Evolutionary conservation across 2,113 vertebrate genomes (phyloP).

Genomic region (Eudorcas thomsonii): DNA sequence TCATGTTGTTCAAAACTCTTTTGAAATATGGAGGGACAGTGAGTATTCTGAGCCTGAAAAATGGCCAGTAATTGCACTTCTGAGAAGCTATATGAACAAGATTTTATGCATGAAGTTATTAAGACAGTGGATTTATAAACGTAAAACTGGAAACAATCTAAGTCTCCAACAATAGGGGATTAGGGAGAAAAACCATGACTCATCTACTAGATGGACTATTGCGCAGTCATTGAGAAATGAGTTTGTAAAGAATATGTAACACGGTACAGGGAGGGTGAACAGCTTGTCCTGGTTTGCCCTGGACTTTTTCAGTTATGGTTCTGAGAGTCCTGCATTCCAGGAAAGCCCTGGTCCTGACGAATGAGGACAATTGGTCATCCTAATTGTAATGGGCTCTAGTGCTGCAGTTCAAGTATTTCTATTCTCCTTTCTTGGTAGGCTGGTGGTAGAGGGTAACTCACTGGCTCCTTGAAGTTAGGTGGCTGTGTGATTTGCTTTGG

Average conservation of each 20-base stretch:
- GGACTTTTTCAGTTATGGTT: neutral
- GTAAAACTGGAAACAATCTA: neutral
- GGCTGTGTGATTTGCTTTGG: neutral
- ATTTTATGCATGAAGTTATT: neutral
- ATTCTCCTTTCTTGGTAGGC: neutral
- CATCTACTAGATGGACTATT: no score
- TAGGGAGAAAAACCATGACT: neutral
- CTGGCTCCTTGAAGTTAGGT: neutral
- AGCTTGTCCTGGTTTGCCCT: no score
- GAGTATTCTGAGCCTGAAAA: neutral
- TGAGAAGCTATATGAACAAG: neutral
- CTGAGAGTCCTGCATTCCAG: neutral
- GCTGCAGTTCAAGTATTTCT: neutral
- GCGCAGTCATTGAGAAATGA: neutral
- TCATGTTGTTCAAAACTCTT: neutral
- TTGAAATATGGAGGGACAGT: neutral
- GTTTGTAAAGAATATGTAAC: fast-evolving
- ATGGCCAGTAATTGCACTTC: neutral
- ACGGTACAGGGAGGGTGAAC: fast-evolving
- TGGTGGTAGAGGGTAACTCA: neutral
- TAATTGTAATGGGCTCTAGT: fast-evolving
- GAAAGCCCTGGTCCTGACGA: neutral
- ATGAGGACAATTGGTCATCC: neutral
- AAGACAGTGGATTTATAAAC: neutral
- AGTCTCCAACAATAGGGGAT: neutral